Evolutionary conservation across 2,113 vertebrate genomes (phyloP), one percentile per base, ranked within the genome.

Genomic region (Camarhynchus parvulus): DNA sequence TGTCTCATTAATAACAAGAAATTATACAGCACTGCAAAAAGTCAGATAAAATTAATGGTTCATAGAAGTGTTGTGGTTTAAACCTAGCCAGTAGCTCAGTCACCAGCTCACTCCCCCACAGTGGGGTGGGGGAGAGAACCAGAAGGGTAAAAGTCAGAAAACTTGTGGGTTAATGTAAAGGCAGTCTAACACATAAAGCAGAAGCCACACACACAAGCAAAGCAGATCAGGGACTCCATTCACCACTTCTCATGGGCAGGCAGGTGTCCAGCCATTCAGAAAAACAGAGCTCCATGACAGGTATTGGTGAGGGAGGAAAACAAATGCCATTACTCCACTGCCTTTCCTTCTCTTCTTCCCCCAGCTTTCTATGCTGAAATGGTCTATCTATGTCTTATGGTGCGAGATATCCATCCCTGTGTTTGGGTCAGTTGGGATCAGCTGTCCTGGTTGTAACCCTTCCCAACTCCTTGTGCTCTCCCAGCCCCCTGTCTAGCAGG

Each of bases 291-390:
- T 69, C 21, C 25, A 22, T 27, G 30, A 41, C 21, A 41, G 28
- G 1, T 15, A 68, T 35, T 0, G 0, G n/a, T 53, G 47, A 76
- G 21, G 41, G 21, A 44, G 14, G 21, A 68, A 42, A 47, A 62
- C 2, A 9, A 69, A 69, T 2, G 2, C 9, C 31, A 66, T 58
- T n/a, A 66, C 22, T 44, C 33, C 9, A 3, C 14, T 0, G 0
- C 23, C 5, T 14, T 46, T 47, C 33, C 16, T 61, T 61, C 12
- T 47, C 10, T 39, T 25, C 15, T 27, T 76, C 11, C 30, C 25
- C 5, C 25, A 41, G 21, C 9, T 62, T 53, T 23, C 30, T 20
- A 5, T 9, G 31, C 25, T 42, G 17, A 62, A 41, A 47, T 23
- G 47, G 22, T 23, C 22, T 23, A 22, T 23, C 47, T 12, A 27